Percentiles rank a stretch among this genome's conserved stretches.
Conservation (phyloP, 2,888 invertebrate genomes). For the Drosophila neotestacea region DNA sequence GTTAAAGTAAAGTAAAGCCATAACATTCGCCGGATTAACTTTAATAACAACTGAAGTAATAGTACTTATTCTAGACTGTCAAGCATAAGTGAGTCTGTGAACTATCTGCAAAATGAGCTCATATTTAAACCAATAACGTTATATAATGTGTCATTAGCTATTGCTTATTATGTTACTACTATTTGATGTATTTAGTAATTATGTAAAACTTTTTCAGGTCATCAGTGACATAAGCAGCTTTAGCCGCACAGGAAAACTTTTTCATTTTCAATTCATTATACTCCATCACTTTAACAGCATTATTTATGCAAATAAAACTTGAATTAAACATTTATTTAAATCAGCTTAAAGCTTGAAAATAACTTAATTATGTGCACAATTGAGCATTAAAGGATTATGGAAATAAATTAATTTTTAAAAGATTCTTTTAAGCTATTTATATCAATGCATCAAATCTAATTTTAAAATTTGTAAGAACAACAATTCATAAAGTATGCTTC, state of each 20-base stretch:
- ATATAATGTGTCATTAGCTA: not conserved
- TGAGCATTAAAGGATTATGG: too few relatives aligned
- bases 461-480: too few relatives aligned
- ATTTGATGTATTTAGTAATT: not conserved
- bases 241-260: not conserved
- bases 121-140: not conserved
- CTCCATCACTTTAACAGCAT: not conserved
- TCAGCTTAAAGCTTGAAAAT: not conserved
- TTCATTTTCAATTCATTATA: not conserved
- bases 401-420: too few relatives aligned
- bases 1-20: conserved; percentile 41
- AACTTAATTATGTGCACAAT: not conserved
- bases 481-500: too few relatives aligned
- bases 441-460: too few relatives aligned
- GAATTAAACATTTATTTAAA: not conserved
- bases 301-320: not conserved
- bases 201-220: not conserved
- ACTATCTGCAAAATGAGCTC: not conserved
- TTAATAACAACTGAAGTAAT: conserved; percentile 36
- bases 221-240: conserved; percentile 2
- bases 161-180: not conserved
- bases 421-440: too few relatives aligned
- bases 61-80: conserved; percentile 7
- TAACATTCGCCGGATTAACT: conserved; percentile 53
- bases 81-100: not conserved